A percentile compares a stretch with the other conserved stretches of the same genome.
Evolutionary conservation across 2,113 vertebrate genomes (phyloP).

Genomic region (Casuarius casuarius): DNA sequence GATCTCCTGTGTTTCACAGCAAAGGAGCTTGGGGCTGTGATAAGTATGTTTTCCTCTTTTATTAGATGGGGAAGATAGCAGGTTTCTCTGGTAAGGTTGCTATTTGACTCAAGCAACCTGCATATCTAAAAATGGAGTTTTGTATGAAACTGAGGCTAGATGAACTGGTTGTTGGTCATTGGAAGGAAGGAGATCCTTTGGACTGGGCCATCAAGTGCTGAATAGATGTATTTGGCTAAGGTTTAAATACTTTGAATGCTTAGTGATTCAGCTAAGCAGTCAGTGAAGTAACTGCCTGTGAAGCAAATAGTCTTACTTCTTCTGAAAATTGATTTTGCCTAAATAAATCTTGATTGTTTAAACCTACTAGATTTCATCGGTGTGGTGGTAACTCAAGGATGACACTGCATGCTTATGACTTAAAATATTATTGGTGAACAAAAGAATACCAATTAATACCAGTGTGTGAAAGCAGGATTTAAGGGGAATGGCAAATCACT

Average conservation of each 20-base stretch:
- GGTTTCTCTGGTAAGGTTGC: background rate
- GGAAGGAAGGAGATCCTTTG: background rate
- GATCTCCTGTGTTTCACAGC: background rate
- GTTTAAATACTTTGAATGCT: background rate
- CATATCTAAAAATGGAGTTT: background rate
- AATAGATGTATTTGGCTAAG: background rate
- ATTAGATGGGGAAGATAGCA: background rate
- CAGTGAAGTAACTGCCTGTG: background rate
- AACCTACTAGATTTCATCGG: background rate
- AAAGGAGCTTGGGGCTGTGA: background rate
- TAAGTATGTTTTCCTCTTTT: background rate
- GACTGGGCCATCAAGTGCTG: background rate
- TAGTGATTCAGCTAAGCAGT: background rate
- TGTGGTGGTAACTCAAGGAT: background rate
- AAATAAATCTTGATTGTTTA: background rate
- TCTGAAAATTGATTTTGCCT: background rate
- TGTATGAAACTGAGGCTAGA: background rate
- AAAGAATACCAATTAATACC: background rate
- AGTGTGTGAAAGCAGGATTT: background rate
- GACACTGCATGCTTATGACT: background rate
- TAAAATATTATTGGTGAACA: background rate
- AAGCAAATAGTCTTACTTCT: background rate
- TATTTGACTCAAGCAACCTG: background rate
- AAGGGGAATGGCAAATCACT: background rate
- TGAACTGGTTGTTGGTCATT: background rate